These are phyloP conservation scores for Anastatus disparis DNA, from an alignment of 1,140 invertebrate genomes.

Conservation along the genomic window DNA sequence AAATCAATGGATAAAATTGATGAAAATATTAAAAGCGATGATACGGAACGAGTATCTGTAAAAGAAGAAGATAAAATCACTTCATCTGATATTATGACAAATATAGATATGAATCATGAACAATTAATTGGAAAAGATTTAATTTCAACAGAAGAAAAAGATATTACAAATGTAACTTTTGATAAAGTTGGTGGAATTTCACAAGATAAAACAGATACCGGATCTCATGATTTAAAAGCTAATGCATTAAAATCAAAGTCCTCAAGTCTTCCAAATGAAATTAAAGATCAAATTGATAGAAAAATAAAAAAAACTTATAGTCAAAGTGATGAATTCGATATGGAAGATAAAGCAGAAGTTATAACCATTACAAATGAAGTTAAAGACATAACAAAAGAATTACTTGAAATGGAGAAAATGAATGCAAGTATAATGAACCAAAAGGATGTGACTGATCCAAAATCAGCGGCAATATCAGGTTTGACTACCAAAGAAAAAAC, in stretches of 20 bases:
- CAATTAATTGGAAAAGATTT: too few species aligned
- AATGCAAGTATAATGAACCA: neutral
- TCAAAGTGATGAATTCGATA: neutral
- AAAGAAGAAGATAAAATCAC: neutral
- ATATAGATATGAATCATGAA: too few species aligned
- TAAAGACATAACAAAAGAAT: neutral
- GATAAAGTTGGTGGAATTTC: too few species aligned
- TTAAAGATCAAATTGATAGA: neutral
- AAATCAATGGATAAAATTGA: neutral
- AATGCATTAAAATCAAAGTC: neutral
- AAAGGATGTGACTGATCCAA: neutral
- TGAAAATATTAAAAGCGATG: neutral
- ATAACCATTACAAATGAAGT: neutral
- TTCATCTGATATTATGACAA: neutral
- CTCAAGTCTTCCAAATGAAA: conserved; percentile 3
- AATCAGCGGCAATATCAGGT: neutral
- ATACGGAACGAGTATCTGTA: neutral
- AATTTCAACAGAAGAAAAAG: neutral
- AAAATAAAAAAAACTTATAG: neutral
- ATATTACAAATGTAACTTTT: neutral
- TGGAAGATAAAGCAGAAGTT: neutral
- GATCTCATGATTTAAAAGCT: neutral
- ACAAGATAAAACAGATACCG: too few species aligned
- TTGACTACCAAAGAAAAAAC: neutral
- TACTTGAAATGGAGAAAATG: neutral